phyloP scores from a whole-genome alignment of 2,888 invertebrate species.

The Pterobdella sp. region DNA sequence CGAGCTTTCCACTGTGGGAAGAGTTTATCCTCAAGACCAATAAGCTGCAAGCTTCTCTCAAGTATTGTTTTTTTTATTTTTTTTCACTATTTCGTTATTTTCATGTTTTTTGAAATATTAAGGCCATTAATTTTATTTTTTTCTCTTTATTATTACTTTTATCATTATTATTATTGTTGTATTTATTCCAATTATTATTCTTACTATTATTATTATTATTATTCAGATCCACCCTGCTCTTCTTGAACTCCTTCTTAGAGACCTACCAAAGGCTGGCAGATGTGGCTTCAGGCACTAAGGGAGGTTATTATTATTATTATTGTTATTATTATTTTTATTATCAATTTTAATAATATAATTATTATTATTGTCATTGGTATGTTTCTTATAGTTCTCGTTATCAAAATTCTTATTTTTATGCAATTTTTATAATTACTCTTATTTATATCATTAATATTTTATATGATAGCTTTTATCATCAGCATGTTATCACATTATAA shows the following conservation, averaged over 20 bases:
- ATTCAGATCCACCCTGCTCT: conserved; percentile 19
- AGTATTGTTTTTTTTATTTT: conserved; percentile 3
- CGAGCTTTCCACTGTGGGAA: conserved; percentile 30
- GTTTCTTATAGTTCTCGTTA: too few relatives aligned
- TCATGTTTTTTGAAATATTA: neutral
- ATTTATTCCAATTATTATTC: neutral
- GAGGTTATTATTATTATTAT: conserved; percentile 11
- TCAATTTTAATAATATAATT: too few relatives aligned
- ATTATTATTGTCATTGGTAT: too few relatives aligned
- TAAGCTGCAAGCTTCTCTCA: conserved; percentile 26
- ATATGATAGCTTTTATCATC: too few relatives aligned
- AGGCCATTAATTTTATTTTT: neutral
- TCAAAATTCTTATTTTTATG: too few relatives aligned
- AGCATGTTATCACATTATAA: too few relatives aligned
- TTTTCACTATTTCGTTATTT: neutral
- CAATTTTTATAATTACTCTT: too few relatives aligned
- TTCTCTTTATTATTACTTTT: too few relatives aligned
- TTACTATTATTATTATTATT: neutral
- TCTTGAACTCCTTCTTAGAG: conserved; percentile 25
- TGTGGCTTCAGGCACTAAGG: conserved; percentile 26
- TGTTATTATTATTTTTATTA: too few relatives aligned
- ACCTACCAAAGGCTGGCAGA: conserved; percentile 29
- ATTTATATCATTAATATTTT: too few relatives aligned
- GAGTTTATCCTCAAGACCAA: conserved; percentile 28
- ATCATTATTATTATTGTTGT: neutral